Evolutionary conservation across 2,888 invertebrate species (phyloP).

Genomic region (Diplolepis rosae): DNA sequence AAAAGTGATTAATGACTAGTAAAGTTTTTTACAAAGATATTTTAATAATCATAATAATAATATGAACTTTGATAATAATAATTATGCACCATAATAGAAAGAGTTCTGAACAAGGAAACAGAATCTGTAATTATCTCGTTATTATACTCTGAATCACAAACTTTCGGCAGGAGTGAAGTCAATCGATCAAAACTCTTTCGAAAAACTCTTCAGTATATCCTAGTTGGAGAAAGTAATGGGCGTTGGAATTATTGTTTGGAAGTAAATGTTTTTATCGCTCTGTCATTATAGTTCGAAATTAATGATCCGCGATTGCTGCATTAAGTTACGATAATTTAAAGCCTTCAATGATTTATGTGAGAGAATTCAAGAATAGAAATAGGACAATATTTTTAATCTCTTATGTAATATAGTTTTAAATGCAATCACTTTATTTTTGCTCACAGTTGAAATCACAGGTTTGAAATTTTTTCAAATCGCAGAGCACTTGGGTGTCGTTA

Average conservation of each 20-base stretch:
- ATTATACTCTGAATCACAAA: constrained; percentile 28
- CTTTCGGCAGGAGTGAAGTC: constrained; percentile 22
- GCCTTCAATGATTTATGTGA: constrained; percentile 12
- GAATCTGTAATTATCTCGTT: constrained; percentile 9
- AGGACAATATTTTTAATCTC: not conserved
- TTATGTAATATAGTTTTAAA: not conserved
- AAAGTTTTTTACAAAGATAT: too few species aligned
- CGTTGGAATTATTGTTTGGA: constrained; percentile 15
- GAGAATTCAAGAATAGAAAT: not conserved
- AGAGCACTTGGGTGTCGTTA: too few species aligned
- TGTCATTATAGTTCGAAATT: constrained; percentile 15
- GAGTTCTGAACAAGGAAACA: constrained; percentile 5
- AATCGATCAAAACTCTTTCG: constrained; percentile 27
- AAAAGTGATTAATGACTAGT: too few species aligned
- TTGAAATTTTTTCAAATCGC: too few species aligned
- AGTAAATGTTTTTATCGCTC: constrained; percentile 26
- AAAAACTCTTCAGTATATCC: not conserved
- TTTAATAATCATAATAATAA: too few species aligned
- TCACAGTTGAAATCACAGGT: too few species aligned
- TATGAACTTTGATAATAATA: too few species aligned
- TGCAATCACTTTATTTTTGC: not conserved
- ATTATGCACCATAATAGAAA: not conserved
- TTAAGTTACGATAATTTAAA: not conserved
- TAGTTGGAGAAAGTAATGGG: constrained; percentile 18
- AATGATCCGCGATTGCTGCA: constrained; percentile 24